Evolutionary conservation across 2,888 invertebrate genomes (phyloP), one percentile per base, ranked within the genome.

Genomic region (Octonoba sinensis): DNA sequence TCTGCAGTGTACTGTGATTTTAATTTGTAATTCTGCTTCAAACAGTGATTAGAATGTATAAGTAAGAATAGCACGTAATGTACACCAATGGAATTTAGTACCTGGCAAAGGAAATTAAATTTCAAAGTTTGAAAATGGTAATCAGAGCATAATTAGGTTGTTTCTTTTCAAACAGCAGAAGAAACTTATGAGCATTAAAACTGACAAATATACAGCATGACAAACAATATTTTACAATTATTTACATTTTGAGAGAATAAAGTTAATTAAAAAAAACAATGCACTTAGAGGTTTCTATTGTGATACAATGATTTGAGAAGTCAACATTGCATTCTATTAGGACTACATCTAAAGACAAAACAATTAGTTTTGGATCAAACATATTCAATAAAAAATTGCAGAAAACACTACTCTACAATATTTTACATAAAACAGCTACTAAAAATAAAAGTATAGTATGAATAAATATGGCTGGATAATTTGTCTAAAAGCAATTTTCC

Each of bases 381-480:
- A 64, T 20, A 70, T 36, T 36, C 36, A 56, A 69, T 27, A 62
- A 70, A 20, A n/a, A 16, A 56, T 11, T 44, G 51, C 62, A 62
- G 12, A 27, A 57, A 54, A 44, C 51, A 60, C 77, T 64, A 60
- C n/a, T 47, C 59, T 59, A 62, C 44, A 60, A 62, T 81, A 70
- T 27, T 82, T 69, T 75, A 81, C 74, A 75, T 66, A 82, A 82
- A 75, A 82, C 57, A 64, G 24, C 82, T 75, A 82, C 65, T 44
- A 70, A 65, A 36, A 75, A 62, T 81, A 56, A 65, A 56, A 66
- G 46, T 27, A 73, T 44, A 56, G 36, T 60, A 51, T 59, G 70
- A 82, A 75, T 82, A 82, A 82, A 71, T 81, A 71, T 82, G 82
- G 82, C 82, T 82, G 82, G 82, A 82, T 75, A 82, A 75, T 82